Evolutionary conservation across 2,113 vertebrate species (phyloP).

Genomic region (Delphinus delphis): DNA sequence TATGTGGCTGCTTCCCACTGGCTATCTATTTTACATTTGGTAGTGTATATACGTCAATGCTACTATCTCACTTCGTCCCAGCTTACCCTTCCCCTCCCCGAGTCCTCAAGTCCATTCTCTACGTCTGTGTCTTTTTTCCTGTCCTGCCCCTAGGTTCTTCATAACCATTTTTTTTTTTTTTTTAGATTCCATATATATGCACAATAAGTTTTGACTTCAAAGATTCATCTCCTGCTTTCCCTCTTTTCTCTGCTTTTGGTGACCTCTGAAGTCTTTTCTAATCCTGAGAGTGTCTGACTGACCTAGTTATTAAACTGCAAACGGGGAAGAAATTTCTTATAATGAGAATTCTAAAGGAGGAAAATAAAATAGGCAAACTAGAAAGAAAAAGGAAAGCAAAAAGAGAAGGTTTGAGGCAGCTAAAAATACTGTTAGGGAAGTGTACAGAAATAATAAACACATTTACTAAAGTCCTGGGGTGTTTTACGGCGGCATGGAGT

Average conservation of each 20-base stretch:
- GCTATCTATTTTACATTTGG: too few relatives aligned
- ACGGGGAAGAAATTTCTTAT: not conserved
- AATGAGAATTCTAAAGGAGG: conserved; percentile 21
- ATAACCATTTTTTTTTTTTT: too few relatives aligned
- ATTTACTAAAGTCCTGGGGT: not conserved
- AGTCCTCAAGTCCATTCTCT: too few relatives aligned
- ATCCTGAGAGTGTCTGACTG: not conserved
- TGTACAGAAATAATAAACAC: conserved; percentile 33
- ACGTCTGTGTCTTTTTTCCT: too few relatives aligned
- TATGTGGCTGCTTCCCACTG: too few relatives aligned
- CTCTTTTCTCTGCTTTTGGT: not conserved
- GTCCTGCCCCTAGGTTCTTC: too few relatives aligned
- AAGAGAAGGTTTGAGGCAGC: not conserved
- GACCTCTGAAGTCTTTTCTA: conserved; percentile 35
- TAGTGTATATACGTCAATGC: too few relatives aligned
- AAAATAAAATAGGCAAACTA: conserved; percentile 26
- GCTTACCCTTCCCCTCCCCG: too few relatives aligned
- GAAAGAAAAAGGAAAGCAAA: not conserved
- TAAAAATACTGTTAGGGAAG: conserved; percentile 32
- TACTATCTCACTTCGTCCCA: too few relatives aligned
- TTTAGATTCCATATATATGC: not conserved
- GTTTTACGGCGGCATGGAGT: not conserved
- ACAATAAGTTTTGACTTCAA: not conserved
- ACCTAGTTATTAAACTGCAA: conserved; percentile 21
- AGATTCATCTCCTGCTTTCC: not conserved